Percentiles rank a stretch among this genome's conserved stretches.
Conservation (phyloP, 1,140 invertebrate species). For the Drosophila saltans region DNA sequence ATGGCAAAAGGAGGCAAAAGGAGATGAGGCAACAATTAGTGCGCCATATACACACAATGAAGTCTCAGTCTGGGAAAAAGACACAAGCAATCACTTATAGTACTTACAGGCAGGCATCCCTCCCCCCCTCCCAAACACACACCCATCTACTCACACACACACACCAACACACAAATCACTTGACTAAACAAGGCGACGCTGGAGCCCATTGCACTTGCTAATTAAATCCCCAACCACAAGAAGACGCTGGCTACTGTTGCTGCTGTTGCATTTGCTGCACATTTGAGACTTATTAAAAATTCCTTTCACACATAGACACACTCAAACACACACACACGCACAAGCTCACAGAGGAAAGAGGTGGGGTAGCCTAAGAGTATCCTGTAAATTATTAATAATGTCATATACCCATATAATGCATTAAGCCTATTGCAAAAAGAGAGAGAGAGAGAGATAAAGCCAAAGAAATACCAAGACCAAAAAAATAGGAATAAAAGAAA, state of each 20-base stretch:
- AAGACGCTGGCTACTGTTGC: slow-evolving; percentile 25
- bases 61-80: slow-evolving; percentile 48
- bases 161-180: slow-evolving; percentile 69
- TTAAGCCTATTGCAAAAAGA: slow-evolving; percentile 48
- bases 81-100: slow-evolving; percentile 78
- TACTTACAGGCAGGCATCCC: slow-evolving; percentile 47
- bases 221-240: slow-evolving; percentile 76
- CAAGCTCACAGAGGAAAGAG: slow-evolving; percentile 1
- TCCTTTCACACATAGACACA: slow-evolving; percentile 64
- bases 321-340: slow-evolving; percentile 35
- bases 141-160: background rate
- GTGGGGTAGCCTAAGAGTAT: slow-evolving; percentile 65
- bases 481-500: slow-evolving; percentile 4
- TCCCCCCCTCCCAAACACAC: background rate
- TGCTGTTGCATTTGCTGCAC: slow-evolving; percentile 58
- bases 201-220: slow-evolving; percentile 76
- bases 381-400: slow-evolving; percentile 82
- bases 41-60: slow-evolving; percentile 48
- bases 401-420: slow-evolving; percentile 81
- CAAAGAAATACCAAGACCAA: slow-evolving; percentile 38
- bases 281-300: slow-evolving; percentile 83
- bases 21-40: slow-evolving; percentile 63
- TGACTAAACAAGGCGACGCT: slow-evolving; percentile 78
- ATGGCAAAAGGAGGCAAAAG: slow-evolving; percentile 24
- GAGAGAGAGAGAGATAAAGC: slow-evolving; percentile 4